Conservation (phyloP, 1,140 invertebrate genomes). For the Sweltsa coloradensis region DNA sequence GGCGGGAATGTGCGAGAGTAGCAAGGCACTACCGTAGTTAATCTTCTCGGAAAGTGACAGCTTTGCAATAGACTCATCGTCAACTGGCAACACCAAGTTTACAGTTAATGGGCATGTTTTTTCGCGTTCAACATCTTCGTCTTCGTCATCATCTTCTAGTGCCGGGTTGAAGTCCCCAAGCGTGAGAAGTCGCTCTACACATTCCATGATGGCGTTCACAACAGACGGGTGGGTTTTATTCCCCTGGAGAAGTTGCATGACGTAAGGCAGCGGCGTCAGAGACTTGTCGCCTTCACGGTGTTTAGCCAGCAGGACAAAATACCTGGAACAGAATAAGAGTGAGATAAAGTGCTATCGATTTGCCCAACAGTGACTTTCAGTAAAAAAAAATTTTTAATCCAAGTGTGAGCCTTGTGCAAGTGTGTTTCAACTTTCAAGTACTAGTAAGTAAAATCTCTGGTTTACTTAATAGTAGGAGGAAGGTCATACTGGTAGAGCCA, state of each 20-base stretch:
- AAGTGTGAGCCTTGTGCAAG: too few species aligned
- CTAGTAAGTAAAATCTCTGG: too few species aligned
- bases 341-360: too few species aligned
- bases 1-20: slow-evolving; percentile 56
- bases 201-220: slow-evolving; percentile 54
- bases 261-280: slow-evolving; percentile 43
- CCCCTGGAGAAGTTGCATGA: slow-evolving; percentile 56
- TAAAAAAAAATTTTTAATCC: too few species aligned
- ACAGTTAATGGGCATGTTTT: slow-evolving; percentile 6
- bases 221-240: slow-evolving; percentile 53
- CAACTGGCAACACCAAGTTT: background rate
- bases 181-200: slow-evolving; percentile 67
- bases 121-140: slow-evolving; percentile 25
- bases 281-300: slow-evolving; percentile 30
- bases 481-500: too few species aligned
- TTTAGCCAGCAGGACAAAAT: slow-evolving; percentile 57
- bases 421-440: too few species aligned
- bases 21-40: slow-evolving; percentile 58
- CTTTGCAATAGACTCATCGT: background rate
- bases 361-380: too few species aligned
- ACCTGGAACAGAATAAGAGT: slow-evolving; percentile 37
- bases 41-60: slow-evolving; percentile 27
- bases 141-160: slow-evolving; percentile 34
- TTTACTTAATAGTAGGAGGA: too few species aligned
- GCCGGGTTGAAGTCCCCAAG: slow-evolving; percentile 34